A percentile compares a stretch with the other conserved stretches of the same genome.
Evolutionary conservation across 2,888 invertebrate species (phyloP).

Genomic region (Charanyca ferruginea): DNA sequence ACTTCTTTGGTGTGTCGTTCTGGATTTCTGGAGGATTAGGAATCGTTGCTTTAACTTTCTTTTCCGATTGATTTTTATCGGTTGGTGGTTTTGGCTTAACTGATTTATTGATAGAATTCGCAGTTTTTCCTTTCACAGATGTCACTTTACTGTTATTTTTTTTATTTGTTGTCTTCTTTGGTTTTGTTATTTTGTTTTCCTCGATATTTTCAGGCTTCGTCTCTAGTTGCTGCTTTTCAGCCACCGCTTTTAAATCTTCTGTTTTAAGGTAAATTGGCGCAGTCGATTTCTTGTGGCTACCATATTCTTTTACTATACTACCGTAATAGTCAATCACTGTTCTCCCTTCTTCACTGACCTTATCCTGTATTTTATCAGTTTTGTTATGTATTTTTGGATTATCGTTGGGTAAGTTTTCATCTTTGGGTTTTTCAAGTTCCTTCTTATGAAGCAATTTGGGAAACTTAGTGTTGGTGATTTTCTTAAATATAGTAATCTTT

Average conservation of each 20-base stretch:
- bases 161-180: slow-evolving; percentile 71
- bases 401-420: slow-evolving; percentile 60
- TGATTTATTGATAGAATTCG: slow-evolving; percentile 67
- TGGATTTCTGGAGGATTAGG: slow-evolving; percentile 61
- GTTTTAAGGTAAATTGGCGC: slow-evolving; percentile 92
- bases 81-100: slow-evolving; percentile 62
- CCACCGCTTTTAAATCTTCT: slow-evolving; percentile 92
- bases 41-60: slow-evolving; percentile 57
- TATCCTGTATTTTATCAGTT: slow-evolving; percentile 75
- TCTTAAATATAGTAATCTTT: slow-evolving; percentile 83
- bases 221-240: slow-evolving; percentile 86
- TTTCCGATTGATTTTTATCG: slow-evolving; percentile 62
- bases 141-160: slow-evolving; percentile 62
- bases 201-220: slow-evolving; percentile 70
- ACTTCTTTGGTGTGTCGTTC: slow-evolving; percentile 71
- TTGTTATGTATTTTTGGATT: slow-evolving; percentile 68
- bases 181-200: slow-evolving; percentile 66
- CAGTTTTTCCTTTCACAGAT: slow-evolving; percentile 64
- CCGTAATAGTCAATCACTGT: slow-evolving; percentile 95
- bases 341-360: slow-evolving; percentile 92
- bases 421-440: slow-evolving; percentile 75
- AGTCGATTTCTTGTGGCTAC: slow-evolving; percentile 87
- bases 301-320: slow-evolving; percentile 94
- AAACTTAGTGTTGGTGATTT: slow-evolving; percentile 84
- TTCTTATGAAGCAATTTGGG: slow-evolving; percentile 83